A percentile compares a stretch with the other conserved stretches of the same genome.
Conservation (phyloP, 1,140 invertebrate species). For the Triops cancriformis region DNA sequence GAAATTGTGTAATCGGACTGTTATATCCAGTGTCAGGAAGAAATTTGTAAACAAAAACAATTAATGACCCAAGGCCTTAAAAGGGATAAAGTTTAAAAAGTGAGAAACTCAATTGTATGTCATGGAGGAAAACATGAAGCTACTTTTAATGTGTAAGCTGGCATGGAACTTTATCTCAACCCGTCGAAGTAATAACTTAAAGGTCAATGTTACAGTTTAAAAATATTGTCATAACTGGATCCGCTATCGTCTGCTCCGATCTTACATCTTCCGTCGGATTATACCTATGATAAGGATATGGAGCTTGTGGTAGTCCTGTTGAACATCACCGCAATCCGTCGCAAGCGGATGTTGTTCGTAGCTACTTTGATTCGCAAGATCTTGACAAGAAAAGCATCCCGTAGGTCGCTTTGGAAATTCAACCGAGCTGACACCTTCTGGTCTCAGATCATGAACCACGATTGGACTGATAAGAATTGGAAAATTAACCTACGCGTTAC, state of each 20-base stretch:
- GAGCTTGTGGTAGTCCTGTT: not conserved
- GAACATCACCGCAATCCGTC: not conserved
- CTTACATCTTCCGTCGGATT: too few species aligned
- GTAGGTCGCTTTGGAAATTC: not conserved
- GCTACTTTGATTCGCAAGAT: not conserved
- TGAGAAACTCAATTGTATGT: not conserved
- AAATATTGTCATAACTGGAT: too few species aligned
- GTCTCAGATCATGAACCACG: not conserved
- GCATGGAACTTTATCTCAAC: not conserved
- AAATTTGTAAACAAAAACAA: not conserved
- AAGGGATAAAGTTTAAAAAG: not conserved
- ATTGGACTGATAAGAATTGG: not conserved
- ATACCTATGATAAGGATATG: not conserved
- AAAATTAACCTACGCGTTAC: not conserved
- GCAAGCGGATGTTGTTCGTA: not conserved
- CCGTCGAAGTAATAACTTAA: too few species aligned
- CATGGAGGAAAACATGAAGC: not conserved
- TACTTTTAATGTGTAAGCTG: not conserved
- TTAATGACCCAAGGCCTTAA: too few species aligned
- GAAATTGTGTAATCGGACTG: not conserved
- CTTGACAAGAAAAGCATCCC: not conserved
- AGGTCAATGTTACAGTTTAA: too few species aligned
- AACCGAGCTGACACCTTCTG: not conserved
- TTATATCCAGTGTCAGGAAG: not conserved
- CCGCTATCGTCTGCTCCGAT: too few species aligned